Percentiles rank a stretch among this genome's conserved stretches.
phyloP scores from a whole-genome alignment of 37 sponge, comb jelly and placozoan species.

The Lycopodina hypogea region DNA sequence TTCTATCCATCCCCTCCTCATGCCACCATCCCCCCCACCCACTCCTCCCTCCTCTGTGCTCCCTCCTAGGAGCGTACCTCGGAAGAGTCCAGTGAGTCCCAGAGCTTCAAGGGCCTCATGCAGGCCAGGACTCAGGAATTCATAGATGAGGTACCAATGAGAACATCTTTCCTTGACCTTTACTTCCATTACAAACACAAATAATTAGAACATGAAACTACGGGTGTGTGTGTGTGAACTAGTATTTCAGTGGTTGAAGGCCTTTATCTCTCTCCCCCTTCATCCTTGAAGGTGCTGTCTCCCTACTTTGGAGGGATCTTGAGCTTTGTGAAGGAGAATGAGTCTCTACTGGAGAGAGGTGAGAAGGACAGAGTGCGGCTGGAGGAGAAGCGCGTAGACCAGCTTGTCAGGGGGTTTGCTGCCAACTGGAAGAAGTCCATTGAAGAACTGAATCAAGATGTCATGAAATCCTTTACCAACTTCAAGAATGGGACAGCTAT shows the following conservation, averaged over 20 bases:
- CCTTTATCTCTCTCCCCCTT: neutral
- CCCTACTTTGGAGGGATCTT: constrained; percentile 96
- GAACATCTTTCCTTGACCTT: neutral
- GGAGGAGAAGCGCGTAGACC: constrained; percentile 72
- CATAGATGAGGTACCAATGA: constrained; percentile 96
- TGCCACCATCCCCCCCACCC: too few species aligned
- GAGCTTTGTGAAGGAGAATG: constrained; percentile 90
- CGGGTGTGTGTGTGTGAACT: too few species aligned
- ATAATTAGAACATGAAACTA: too few species aligned
- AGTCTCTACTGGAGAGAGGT: constrained; percentile 76
- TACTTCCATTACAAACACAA: neutral
- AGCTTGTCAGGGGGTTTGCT: constrained; percentile 84
- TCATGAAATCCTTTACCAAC: constrained; percentile 92
- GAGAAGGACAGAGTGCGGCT: constrained; percentile 51
- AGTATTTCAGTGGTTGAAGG: too few species aligned
- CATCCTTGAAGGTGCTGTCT: constrained; percentile 60
- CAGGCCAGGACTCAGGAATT: constrained; percentile 90
- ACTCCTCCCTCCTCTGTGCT: too few species aligned
- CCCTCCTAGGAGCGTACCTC: constrained; percentile 61
- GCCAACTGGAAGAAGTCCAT: constrained; percentile 91
- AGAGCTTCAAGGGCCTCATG: constrained; percentile 82
- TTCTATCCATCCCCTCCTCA: too few species aligned
- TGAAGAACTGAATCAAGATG: constrained; percentile 78
- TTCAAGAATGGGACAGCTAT: constrained; percentile 97
- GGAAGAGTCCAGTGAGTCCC: constrained; percentile 83